phyloP scores from a whole-genome alignment of 2,888 invertebrate genomes.

The Ormyrus thymus region DNA sequence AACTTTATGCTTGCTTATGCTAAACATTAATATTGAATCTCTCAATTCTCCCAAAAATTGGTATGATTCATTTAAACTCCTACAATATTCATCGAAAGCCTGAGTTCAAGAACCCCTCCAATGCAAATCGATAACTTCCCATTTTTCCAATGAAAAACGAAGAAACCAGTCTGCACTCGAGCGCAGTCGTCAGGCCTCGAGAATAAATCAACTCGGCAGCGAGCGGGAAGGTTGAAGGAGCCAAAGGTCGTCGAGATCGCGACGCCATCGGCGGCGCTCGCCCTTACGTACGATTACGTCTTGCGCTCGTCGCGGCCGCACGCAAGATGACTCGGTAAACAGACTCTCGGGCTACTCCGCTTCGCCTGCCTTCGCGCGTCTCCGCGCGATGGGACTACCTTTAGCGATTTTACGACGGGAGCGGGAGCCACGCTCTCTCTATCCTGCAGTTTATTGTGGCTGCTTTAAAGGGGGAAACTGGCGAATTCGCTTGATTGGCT shows the following conservation, averaged over 20 bases:
- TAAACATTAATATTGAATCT: too few species aligned
- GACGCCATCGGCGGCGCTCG: slow-evolving; percentile 65
- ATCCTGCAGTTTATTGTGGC: too few species aligned
- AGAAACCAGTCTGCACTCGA: too few species aligned
- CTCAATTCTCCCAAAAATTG: too few species aligned
- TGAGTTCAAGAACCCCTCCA: too few species aligned
- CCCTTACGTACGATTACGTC: slow-evolving; percentile 22
- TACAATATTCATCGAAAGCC: too few species aligned
- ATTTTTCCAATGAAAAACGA: neutral
- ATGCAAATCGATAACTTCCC: neutral
- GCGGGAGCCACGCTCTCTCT: neutral
- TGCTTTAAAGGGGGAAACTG: too few species aligned
- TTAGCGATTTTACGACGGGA: neutral
- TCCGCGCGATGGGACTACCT: too few species aligned
- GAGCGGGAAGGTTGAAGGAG: neutral
- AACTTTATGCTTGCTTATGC: too few species aligned
- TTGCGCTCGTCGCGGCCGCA: neutral
- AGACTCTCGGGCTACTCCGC: neutral
- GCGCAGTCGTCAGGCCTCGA: slow-evolving; percentile 8
- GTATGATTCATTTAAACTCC: too few species aligned
- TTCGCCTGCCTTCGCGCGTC: too few species aligned
- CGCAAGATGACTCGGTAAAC: slow-evolving; percentile 32
- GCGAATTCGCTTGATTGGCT: too few species aligned
- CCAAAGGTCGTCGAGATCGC: slow-evolving; percentile 67
- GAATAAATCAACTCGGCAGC: slow-evolving; percentile 19